Base-by-base conservation (phyloP, 2,113 vertebrate species). In the Xenus cinereus region DNA sequence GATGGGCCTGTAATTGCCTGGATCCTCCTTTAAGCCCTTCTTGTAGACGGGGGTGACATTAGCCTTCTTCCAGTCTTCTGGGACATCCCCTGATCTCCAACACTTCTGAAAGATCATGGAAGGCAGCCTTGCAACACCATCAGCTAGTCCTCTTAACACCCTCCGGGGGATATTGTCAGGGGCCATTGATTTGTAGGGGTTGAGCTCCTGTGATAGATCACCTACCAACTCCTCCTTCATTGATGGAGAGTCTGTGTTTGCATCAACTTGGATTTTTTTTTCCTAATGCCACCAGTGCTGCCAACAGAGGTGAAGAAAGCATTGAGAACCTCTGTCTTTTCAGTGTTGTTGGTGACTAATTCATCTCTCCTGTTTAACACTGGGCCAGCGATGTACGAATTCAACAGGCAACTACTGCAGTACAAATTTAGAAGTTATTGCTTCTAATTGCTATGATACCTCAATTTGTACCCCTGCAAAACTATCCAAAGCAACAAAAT, bases 81-180 rank as follows among this genome's bases (percentile, higher is more conserved):
- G 59, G 46, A 27, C 14, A 18, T 41, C 22, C 28, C 15, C 16
- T 3, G 1, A 33, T 41, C 28, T 20, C 30, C 30, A 21, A 2
- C 2, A 54, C 37, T 45, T 54, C 77, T 80, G 24, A 28, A 35
- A 43, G 14, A 43, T 43, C 17, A 79, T 16, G 13, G 48, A 50
- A n/a, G 39, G 28, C 2, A 0, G 23, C 43, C 45, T 41, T 5
- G 7, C 35, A 50, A 33, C 4, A 7, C 28, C 1, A 2, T 39
- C 67, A 84, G 67, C 30, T 45, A 62, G 28, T 24, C 41, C 23
- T 41, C 23, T n/a, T 10, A 60, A 50, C 14, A 23, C 14, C 11
- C 30, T 51, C 1, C 1, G 23, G 30, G 51, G 26, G 56, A 30
- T n/a, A 33, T 12, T n/a, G 30, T 41, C 35, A 23, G 67, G 35